Evolutionary conservation across 2,888 invertebrate species (phyloP), one percentile per base, ranked within the genome.

Genomic region (Spodoptera littoralis): DNA sequence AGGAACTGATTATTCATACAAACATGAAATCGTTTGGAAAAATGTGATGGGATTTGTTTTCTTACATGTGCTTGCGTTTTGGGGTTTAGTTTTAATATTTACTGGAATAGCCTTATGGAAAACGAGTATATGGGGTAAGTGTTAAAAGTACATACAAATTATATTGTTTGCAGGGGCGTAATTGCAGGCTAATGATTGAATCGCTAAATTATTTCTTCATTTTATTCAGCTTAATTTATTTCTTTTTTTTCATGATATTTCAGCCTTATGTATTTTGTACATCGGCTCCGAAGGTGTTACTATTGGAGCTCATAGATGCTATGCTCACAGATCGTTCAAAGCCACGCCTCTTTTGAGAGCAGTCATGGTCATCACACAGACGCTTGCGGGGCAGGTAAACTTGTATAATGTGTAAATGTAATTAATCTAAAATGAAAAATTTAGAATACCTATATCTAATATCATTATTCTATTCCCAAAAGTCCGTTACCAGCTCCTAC

Each of bases 251-350:
- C 51, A 2, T 11, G 1, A 13, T 24, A 45, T 81, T 81, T 60
- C 68, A 81, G 81, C 46, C 11, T 0, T 69, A 3, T 54, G 53
- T 30, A 22, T 77, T 6, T 6, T 52, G 4, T 68, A 68, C 22
- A 13, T 83, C 3, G 88, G 90, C 24, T 90, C 95, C 0, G 92
- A 95, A 85, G 97, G 97, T 5, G 95, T 97, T 0, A 97, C 97
- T n/a, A 96, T 97, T 63, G 98, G 98, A n/a, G 97, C 97, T 2
- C 98, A 98, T 84, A 92, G 98, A 76, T 90, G 97, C 5, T 98
- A 96, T 95, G 95, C 97, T 1, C 98, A 98, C 87, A 95, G 96
- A 76, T 92, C 97, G 0, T 98, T 97, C 89, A 97, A 97, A 89
- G 97, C 97, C 0, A 96, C 90, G 36, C 92, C 96, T 18, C 92